These are phyloP conservation scores for Edolisoma coerulescens DNA, from an alignment of 2,113 vertebrate genomes.

Conservation along the genomic window DNA sequence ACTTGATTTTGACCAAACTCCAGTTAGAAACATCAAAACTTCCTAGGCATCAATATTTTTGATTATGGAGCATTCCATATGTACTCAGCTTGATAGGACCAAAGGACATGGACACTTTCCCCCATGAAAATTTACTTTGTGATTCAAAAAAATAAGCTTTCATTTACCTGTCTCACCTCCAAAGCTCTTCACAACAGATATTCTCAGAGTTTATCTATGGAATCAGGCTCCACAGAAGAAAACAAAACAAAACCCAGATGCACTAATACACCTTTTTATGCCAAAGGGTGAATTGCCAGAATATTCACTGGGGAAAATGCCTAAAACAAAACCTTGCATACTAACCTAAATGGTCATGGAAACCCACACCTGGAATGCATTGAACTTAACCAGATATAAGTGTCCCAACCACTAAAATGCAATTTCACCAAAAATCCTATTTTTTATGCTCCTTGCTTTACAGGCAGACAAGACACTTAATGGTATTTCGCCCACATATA, in stretches of 20 bases:
- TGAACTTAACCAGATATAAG: not conserved
- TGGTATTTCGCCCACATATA: accelerated
- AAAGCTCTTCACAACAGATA: accelerated
- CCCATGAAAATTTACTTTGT: not conserved
- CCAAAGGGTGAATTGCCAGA: not conserved
- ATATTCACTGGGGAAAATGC: not conserved
- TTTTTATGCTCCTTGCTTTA: not conserved
- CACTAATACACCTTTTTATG: not conserved
- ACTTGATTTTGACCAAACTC: not conserved
- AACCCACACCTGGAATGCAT: not conserved
- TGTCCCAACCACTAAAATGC: not conserved
- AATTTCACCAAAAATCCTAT: not conserved
- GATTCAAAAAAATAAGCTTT: not conserved
- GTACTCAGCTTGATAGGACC: not conserved
- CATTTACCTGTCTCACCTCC: not conserved
- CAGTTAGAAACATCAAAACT: not conserved
- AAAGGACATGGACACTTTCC: not conserved
- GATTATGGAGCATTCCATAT: not conserved
- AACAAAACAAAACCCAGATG: not conserved
- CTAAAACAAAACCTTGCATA: not conserved
- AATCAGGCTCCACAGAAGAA: not conserved
- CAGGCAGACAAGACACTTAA: not conserved
- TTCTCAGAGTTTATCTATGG: not conserved
- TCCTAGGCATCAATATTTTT: not conserved
- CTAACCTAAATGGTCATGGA: not conserved